Evolutionary conservation across 2,888 invertebrate species (phyloP), one percentile per base, ranked within the genome.

Genomic region (Uropetala carovei): DNA sequence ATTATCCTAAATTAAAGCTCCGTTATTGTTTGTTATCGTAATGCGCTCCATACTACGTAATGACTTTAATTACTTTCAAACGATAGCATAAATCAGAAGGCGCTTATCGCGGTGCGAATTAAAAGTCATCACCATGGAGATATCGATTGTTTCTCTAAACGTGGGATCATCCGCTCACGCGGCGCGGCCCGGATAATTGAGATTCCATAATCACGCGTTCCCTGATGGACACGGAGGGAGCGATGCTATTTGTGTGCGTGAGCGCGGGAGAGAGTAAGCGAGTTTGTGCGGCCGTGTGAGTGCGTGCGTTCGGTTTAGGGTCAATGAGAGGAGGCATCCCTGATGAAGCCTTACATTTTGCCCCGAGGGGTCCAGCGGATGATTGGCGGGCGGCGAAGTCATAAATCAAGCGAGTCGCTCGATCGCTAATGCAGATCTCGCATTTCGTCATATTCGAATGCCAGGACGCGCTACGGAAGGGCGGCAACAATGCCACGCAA

Each of bases 331-430:
- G 30, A 18, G 89, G 43, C 89, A 68, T 18, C 64, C 11, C 43
- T 89, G 43, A 89, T 89, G 89, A 89, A 89, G 89, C 64, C 89
- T 16, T n/a, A 58, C 64, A 89, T 64, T 89, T 89, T n/a, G 43
- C 56, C 83, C 4, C 56, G 18, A 10, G 16, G 64, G 60, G 89
- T 89, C 89, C 59, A 89, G 43, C 60, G 64, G 30, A 64, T 89
- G 89, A 89, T 89, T 89, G 89, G 89, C 89, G 64, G 43, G n/a
- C 43, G 64, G 56, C 83, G 83, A 83, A 83, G 64, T 89, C 89
- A 64, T 89, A 89, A 89, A 89, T 89, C 89, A 89, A 83, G 83
- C n/a, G 60, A 68, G 43, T 22, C 89, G 43, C 83, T 18, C 43
- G 89, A 86, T 86, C 86, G 59, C 27, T 64, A 86, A 86, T 86